Evolutionary conservation across 2,888 invertebrate species (phyloP).

Genomic region (Stenoptilia bipunctidactyla): DNA sequence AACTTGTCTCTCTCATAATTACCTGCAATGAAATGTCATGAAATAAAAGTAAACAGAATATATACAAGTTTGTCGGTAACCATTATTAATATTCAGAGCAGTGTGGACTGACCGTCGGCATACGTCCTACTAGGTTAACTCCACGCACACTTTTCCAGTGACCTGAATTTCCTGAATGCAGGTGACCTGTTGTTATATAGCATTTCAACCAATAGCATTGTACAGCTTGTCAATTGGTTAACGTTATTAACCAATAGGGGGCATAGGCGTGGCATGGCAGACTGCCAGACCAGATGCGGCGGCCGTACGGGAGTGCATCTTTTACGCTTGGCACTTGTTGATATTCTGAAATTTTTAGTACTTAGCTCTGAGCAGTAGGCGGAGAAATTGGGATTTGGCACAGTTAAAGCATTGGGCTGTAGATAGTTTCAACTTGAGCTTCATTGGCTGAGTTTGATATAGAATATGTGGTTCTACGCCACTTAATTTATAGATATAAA

Average conservation of each 20-base stretch:
- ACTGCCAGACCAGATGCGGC: slow-evolving; percentile 43
- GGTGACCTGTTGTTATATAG: slow-evolving; percentile 40
- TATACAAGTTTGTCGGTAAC: too few relatives aligned
- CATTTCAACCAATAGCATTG: slow-evolving; percentile 52
- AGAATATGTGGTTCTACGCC: too few relatives aligned
- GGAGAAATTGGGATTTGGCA: slow-evolving; percentile 6
- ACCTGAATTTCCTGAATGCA: slow-evolving; percentile 30
- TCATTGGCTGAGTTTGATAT: too few relatives aligned
- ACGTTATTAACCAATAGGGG: slow-evolving; percentile 66
- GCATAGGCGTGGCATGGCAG: slow-evolving; percentile 68
- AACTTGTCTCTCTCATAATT: too few relatives aligned
- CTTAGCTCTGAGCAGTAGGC: slow-evolving; percentile 8
- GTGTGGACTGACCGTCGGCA: background rate
- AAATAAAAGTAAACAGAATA: too few relatives aligned
- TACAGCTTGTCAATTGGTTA: slow-evolving; percentile 66
- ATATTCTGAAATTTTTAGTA: slow-evolving; percentile 25
- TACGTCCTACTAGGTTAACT: background rate
- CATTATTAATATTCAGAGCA: background rate
- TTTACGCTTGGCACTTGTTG: slow-evolving; percentile 57
- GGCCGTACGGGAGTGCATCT: slow-evolving; percentile 31
- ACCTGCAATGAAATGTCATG: too few relatives aligned
- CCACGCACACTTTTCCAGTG: background rate
- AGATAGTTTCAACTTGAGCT: too few relatives aligned
- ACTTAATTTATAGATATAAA: too few relatives aligned
- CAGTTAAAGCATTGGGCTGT: background rate